Percentiles rank a stretch among this genome's conserved stretches.
Conservation (phyloP, 2,797 vertebrate genomes). For the Smutsia gigantea region DNA sequence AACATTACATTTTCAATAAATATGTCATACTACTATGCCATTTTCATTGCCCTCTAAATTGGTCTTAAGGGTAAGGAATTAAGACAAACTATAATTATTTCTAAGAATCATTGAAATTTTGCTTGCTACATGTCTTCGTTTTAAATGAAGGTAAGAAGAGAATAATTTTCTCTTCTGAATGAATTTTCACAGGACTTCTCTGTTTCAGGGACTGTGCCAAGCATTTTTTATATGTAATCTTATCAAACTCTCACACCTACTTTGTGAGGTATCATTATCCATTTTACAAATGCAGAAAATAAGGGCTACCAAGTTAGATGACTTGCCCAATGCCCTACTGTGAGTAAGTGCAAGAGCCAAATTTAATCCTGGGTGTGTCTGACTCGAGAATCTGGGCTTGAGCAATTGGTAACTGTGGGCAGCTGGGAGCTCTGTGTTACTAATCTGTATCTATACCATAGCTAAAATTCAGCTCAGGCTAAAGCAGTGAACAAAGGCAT, state of each 20-base stretch:
- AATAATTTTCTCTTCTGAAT: not conserved
- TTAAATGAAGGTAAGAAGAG: not conserved
- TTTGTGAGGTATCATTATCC: not conserved
- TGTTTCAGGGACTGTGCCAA: not conserved
- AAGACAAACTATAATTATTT: conserved; percentile 12
- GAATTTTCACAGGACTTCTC: not conserved
- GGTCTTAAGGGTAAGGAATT: not conserved
- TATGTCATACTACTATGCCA: not conserved
- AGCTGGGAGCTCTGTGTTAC: not conserved
- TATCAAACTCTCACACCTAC: not conserved
- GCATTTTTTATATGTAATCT: not conserved
- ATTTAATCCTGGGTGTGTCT: not conserved
- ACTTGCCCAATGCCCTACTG: not conserved
- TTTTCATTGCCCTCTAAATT: not conserved
- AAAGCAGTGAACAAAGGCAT: not conserved
- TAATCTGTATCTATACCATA: not conserved
- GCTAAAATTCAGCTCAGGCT: not conserved
- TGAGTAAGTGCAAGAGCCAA: not conserved
- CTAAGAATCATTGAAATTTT: not conserved
- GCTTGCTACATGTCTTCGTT: not conserved
- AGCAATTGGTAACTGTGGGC: not conserved
- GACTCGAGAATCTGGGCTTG: not conserved
- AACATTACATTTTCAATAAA: not conserved
- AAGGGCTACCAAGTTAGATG: not conserved
- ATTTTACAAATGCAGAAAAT: not conserved